These are phyloP conservation scores for Pyrochroa serraticornis DNA, from an alignment of 2,888 invertebrate species.

Conservation along the genomic window DNA sequence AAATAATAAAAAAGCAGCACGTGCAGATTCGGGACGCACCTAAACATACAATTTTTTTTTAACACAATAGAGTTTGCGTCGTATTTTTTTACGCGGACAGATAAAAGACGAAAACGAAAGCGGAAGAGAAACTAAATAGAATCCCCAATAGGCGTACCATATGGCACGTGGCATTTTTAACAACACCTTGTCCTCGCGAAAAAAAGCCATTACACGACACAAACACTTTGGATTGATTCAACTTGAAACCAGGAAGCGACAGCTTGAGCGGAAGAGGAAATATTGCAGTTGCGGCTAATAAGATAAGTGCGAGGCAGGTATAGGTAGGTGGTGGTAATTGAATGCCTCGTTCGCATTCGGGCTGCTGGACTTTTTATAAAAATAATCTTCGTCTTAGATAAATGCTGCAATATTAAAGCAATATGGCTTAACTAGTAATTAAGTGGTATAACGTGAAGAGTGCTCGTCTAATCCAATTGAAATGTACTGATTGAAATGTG, in stretches of 20 bases:
- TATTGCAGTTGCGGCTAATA: constrained; percentile 24
- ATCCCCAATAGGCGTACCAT: constrained; percentile 15
- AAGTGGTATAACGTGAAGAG: too few species aligned
- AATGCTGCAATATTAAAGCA: too few species aligned
- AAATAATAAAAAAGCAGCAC: constrained; percentile 22
- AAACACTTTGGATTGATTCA: constrained; percentile 15
- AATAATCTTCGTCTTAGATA: too few species aligned
- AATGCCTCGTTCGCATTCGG: neutral
- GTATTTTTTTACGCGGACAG: constrained; percentile 3
- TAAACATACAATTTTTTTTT: constrained; percentile 18
- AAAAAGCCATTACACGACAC: neutral
- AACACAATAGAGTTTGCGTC: neutral
- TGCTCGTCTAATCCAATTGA: too few species aligned
- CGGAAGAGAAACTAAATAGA: constrained; percentile 14
- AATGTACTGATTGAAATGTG: too few species aligned
- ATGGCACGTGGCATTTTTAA: constrained; percentile 35
- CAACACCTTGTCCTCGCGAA: constrained; percentile 2
- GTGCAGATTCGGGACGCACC: constrained; percentile 22
- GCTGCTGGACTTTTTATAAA: too few species aligned
- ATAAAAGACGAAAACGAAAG: constrained; percentile 24
- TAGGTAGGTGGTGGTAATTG: constrained; percentile 18
- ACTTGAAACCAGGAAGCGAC: constrained; percentile 36
- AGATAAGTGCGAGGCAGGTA: constrained; percentile 15
- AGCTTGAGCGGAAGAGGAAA: constrained; percentile 40
- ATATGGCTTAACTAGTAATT: too few species aligned